Evolutionary conservation across 2,113 vertebrate genomes (phyloP), one percentile per base, ranked within the genome.

Genomic region (Lontra canadensis): DNA sequence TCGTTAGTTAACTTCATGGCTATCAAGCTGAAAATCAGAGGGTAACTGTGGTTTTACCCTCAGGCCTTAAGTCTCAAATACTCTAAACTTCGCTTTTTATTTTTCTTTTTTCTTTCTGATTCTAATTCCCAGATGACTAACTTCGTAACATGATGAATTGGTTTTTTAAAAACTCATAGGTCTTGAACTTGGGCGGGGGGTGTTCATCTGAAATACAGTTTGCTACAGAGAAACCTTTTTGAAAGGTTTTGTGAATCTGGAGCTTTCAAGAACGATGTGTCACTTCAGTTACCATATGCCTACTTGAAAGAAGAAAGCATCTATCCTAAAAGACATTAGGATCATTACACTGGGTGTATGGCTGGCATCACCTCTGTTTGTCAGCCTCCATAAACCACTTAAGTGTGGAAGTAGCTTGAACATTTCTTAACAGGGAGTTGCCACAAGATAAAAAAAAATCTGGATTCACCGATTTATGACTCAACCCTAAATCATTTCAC

Each of bases 51-150:
- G 88, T 44, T 92, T 88, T 90, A 90, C 36, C 44, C 63, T 84
- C 6, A 90, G 83, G 9, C 85, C 65, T 82, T 94, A 80, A 80
- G 55, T 84, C 42, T 84, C 88, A 96, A 94, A 63, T 80, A 88
- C 59, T 42, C 84, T 96, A 90, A 59, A 63, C 39, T 94, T 63
- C 67, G 7, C 55, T 17, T 67, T 67, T 92, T 55, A 18, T 55
- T 52, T 52, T 52, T 55, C 17, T 55, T 52, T 52, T 52, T 52
- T 55, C 17, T 78, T 93, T 88, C 57, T 73, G 23, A 81, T 52
- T 85, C 25, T 49, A 94, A 88, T 88, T 44, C 34, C 52, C 42
- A 74, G 2, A 39, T 14, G 34, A 94, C 71, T 71, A 74, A 76
- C 14, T 47, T 92, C 23, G 52, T n/a, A 79, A n/a, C 14, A 42